These are phyloP conservation scores for Blastomussa wellsi DNA, from an alignment of 92 coral and sea anemone genomes.

Conservation along the genomic window DNA sequence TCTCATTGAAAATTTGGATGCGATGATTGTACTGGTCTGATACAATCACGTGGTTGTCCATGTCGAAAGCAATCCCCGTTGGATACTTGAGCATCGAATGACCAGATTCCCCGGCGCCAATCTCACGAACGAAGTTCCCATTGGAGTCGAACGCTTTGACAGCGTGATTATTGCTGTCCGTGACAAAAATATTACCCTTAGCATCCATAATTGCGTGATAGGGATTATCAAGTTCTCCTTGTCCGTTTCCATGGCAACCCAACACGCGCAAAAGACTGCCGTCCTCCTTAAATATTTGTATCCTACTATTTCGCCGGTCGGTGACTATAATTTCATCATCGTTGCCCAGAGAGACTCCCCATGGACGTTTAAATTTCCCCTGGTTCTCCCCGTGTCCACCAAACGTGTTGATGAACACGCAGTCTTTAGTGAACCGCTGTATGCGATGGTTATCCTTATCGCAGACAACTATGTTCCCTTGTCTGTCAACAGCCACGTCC, in stretches of 20 bases:
- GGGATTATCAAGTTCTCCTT: slow-evolving; percentile 80
- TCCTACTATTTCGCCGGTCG: slow-evolving; percentile 81
- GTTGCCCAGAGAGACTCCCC: slow-evolving; percentile 87
- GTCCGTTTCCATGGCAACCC: slow-evolving; percentile 82
- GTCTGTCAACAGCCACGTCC: slow-evolving; percentile 81
- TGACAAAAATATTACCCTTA: slow-evolving; percentile 82
- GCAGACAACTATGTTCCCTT: slow-evolving; percentile 79
- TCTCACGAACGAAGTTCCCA: slow-evolving; percentile 73
- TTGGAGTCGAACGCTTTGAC: slow-evolving; percentile 88
- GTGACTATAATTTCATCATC: slow-evolving; percentile 79
- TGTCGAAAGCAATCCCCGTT: slow-evolving; percentile 93
- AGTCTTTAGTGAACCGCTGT: slow-evolving; percentile 88
- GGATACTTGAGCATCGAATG: slow-evolving; percentile 86
- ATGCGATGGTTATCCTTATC: slow-evolving; percentile 95
- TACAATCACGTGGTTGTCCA: slow-evolving; percentile 90
- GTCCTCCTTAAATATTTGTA: slow-evolving; percentile 81
- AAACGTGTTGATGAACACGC: slow-evolving; percentile 81
- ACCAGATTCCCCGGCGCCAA: slow-evolving; percentile 59
- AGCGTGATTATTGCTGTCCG: slow-evolving; percentile 92
- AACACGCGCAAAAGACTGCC: slow-evolving; percentile 73
- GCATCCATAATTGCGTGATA: slow-evolving; percentile 82
- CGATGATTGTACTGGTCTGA: slow-evolving; percentile 98
- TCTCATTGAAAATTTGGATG: slow-evolving; percentile 74
- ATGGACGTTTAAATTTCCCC: slow-evolving; percentile 86
- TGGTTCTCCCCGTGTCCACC: slow-evolving; percentile 81